Percentiles rank a stretch among this genome's conserved stretches.
Evolutionary conservation across 2,113 vertebrate species (phyloP).

Genomic region (Neolamprologus longior): DNA sequence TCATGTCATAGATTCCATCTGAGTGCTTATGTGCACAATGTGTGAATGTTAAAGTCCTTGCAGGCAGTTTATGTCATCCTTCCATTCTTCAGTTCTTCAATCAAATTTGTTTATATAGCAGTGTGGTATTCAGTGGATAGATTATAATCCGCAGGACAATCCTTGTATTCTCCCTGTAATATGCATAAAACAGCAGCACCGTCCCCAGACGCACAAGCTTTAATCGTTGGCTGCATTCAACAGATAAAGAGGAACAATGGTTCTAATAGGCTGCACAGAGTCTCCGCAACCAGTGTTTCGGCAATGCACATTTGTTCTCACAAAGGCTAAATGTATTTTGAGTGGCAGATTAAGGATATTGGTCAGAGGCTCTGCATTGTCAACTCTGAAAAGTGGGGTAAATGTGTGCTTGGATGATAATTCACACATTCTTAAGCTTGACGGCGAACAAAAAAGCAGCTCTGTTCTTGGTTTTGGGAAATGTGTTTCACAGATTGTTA

Average conservation of each 20-base stretch:
- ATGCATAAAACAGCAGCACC: slow-evolving; percentile 23
- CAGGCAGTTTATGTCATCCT: neutral
- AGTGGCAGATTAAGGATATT: slow-evolving; percentile 67
- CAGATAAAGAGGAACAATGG: slow-evolving; percentile 78
- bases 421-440: slow-evolving; percentile 63
- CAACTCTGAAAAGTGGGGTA: slow-evolving; percentile 55
- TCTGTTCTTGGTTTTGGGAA: slow-evolving; percentile 32
- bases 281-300: slow-evolving; percentile 56
- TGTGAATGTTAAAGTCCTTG: neutral
- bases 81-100: slow-evolving; percentile 12
- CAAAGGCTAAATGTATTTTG: slow-evolving; percentile 71
- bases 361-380: slow-evolving; percentile 68
- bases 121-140: slow-evolving; percentile 38
- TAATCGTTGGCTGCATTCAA: slow-evolving; percentile 65
- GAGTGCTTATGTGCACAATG: slow-evolving; percentile 8
- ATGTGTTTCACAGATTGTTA: slow-evolving; percentile 55
- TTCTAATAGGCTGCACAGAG: slow-evolving; percentile 73
- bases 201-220: slow-evolving; percentile 47
- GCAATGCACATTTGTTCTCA: slow-evolving; percentile 71
- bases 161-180: slow-evolving; percentile 47
- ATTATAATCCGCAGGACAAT: slow-evolving; percentile 55
- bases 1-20: slow-evolving; percentile 5
- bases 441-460: slow-evolving; percentile 20
- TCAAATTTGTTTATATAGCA: slow-evolving; percentile 23
- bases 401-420: slow-evolving; percentile 78